Base-by-base conservation (phyloP, 2,888 invertebrate species). In the Tortrix viridana region DNA sequence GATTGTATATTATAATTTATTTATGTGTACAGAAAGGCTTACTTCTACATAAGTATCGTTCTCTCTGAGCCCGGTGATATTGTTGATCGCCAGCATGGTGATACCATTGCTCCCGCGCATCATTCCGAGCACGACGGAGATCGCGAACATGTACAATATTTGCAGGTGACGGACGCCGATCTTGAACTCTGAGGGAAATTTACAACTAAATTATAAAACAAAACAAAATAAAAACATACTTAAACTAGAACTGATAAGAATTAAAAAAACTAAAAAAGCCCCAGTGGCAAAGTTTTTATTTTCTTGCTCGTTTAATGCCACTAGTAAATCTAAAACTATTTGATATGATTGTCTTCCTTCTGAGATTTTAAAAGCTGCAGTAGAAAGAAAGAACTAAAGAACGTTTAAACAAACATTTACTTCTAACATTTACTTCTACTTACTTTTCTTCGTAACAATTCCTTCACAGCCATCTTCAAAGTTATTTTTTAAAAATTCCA, bases 151-250 rank as follows among this genome's bases (percentile, higher is more conserved):
- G 60, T 94, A 89, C n/a, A 92, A 48, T 63, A 88, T 79, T 75
- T 94, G 94, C 0, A 93, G 23, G 60, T 94, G 94, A 0, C 94
- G 89, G 7, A 89, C 77, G 0, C 94, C 94, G 7, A 93, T 74
- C 44, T 76, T 82, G 65, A 87, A 82, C 26, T 77, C 91, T 91
- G 71, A 1, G 3, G 12, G 55, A 12, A 18, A 37, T 32, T 26
- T 18, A 23, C 20, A 38, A 41, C 14, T 26, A 26, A 7, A 23
- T n/a, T n/a, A n/a, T n/a, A n/a, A n/a, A n/a, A n/a, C n/a, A n/a
- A n/a, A n/a, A n/a, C n/a, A n/a, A n/a, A n/a, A n/a, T n/a, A n/a
- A n/a, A n/a, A n/a, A n/a, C n/a, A n/a, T n/a, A n/a, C n/a, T n/a
- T n/a, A n/a, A n/a, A n/a, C n/a, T n/a, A n/a, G n/a, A n/a, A n/a